phyloP scores from a whole-genome alignment of 2,113 vertebrate genomes.

The Syrmaticus mikado region DNA sequence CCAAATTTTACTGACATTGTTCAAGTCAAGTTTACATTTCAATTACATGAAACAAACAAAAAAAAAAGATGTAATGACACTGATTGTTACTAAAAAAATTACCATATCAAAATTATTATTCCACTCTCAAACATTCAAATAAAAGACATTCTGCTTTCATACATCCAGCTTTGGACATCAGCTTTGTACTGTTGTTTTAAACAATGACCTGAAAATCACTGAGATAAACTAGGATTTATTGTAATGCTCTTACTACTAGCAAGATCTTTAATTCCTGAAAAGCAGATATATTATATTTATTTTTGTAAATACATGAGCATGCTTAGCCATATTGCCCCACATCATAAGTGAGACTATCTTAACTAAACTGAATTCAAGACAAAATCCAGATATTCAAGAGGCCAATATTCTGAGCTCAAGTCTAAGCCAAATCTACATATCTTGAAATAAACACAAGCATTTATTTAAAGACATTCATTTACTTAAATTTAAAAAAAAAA shows the following conservation, averaged over 20 bases:
- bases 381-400: not conserved
- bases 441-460: not conserved
- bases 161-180: not conserved
- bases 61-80: not conserved
- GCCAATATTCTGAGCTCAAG: not conserved
- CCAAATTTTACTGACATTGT: constrained; percentile 34
- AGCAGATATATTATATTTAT: not conserved
- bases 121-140: not conserved
- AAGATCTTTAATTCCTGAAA: not conserved
- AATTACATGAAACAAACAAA: not conserved
- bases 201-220: not conserved
- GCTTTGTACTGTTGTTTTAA: not conserved
- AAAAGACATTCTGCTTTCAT: not conserved
- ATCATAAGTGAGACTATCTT: not conserved
- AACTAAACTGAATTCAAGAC: not conserved
- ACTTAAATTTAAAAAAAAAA: not conserved
- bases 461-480: too few species aligned
- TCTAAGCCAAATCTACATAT: not conserved
- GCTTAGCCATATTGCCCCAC: not conserved
- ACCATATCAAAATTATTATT: not conserved
- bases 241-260: not conserved
- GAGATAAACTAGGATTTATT: not conserved
- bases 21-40: constrained; percentile 11
- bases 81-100: not conserved
- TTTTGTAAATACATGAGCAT: not conserved